Evolutionary conservation across 2,888 invertebrate species (phyloP).

Genomic region (Acrocyrtus sp.): DNA sequence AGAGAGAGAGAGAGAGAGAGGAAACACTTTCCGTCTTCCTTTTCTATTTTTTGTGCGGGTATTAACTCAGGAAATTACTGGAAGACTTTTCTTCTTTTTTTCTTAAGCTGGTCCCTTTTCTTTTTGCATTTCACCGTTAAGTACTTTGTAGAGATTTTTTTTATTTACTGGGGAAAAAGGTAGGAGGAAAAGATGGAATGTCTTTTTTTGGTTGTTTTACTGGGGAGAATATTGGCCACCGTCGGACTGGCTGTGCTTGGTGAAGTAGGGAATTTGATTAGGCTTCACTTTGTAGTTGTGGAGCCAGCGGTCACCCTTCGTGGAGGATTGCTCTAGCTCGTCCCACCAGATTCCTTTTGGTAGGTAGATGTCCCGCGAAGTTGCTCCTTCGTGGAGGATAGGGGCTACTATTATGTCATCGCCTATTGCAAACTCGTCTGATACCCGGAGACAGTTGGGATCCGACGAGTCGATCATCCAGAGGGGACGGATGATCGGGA

Average conservation of each 20-base stretch:
- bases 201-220: not conserved
- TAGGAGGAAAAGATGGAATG: not conserved
- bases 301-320: slow-evolving; percentile 91
- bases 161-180: not conserved
- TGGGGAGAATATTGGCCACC: slow-evolving; percentile 70
- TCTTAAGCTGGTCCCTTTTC: too few species aligned
- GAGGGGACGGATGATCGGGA: slow-evolving; percentile 86
- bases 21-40: not conserved
- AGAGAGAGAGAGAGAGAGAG: too few species aligned
- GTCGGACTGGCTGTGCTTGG: slow-evolving; percentile 84
- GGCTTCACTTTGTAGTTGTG: slow-evolving; percentile 85
- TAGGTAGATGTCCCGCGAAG: slow-evolving; percentile 82
- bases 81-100: not conserved
- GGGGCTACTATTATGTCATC: slow-evolving; percentile 92
- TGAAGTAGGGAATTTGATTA: slow-evolving; percentile 84
- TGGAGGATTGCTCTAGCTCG: slow-evolving; percentile 84
- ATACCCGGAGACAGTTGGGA: slow-evolving; percentile 78
- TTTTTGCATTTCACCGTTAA: too few species aligned
- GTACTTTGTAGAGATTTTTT: too few species aligned
- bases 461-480: slow-evolving; percentile 90
- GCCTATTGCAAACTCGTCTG: slow-evolving; percentile 90
- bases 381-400: slow-evolving; percentile 76
- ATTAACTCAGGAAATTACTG: not conserved
- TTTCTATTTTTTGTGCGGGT: not conserved
- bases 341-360: slow-evolving; percentile 95